Conservation (phyloP, 2,113 vertebrate genomes). For the Zosterops borbonicus region DNA sequence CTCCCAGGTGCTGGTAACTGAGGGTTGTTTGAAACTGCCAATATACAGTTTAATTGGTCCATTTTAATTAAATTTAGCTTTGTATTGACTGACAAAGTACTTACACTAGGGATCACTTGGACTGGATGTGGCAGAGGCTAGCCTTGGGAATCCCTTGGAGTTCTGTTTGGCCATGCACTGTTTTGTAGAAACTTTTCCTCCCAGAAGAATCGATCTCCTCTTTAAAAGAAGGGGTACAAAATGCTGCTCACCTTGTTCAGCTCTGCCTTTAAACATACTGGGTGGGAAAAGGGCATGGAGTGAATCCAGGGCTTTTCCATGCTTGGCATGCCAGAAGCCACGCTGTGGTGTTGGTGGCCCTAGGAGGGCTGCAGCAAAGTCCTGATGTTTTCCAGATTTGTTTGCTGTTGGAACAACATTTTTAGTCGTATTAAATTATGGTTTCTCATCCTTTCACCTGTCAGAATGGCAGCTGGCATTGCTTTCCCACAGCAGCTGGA, state of each 20-base stretch:
- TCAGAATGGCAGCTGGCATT: no score
- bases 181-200: neutral
- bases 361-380: neutral
- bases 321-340: neutral
- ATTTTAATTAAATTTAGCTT: neutral
- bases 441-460: neutral
- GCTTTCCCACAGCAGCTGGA: fast-evolving
- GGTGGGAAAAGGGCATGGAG: neutral
- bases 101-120: fast-evolving
- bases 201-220: neutral
- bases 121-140: neutral
- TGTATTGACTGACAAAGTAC: fast-evolving
- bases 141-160: neutral
- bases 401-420: neutral
- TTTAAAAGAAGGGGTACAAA: neutral
- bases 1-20: neutral
- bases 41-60: neutral
- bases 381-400: neutral
- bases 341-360: neutral
- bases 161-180: neutral
- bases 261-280: neutral
- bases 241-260: neutral
- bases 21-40: neutral
- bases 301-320: neutral
- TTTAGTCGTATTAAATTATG: neutral